Evolutionary conservation across 2,797 vertebrate genomes (phyloP).

Genomic region (Emydoidea blandingii): DNA sequence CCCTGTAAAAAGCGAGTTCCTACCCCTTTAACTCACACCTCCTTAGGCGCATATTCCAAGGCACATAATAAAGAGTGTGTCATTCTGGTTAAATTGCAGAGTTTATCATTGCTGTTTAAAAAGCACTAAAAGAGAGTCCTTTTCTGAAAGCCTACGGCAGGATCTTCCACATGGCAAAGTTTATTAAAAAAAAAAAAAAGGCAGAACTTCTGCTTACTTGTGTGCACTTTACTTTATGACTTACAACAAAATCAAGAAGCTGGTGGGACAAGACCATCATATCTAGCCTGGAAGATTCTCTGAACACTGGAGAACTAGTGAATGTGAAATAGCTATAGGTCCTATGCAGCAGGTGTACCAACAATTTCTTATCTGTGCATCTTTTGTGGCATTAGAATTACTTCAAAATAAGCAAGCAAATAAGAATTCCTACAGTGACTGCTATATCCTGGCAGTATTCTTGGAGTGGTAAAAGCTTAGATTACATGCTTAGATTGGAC

Average conservation of each 20-base stretch:
- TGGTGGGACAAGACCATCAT: neutral
- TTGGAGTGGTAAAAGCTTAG: neutral
- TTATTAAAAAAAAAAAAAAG: neutral
- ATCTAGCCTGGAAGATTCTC: neutral
- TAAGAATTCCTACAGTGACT: constrained; percentile 7
- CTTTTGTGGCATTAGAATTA: neutral
- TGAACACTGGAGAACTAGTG: neutral
- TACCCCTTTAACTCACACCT: constrained; percentile 3
- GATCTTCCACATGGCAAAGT: neutral
- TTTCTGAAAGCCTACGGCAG: neutral
- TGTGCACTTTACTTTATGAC: neutral
- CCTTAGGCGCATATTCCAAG: constrained; percentile 1
- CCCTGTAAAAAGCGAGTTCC: constrained; percentile 55
- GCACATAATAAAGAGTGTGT: neutral
- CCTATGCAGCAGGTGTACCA: neutral
- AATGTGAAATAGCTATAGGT: neutral
- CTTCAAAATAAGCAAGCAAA: constrained; percentile 14
- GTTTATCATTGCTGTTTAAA: neutral
- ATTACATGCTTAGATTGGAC: neutral
- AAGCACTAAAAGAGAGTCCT: neutral
- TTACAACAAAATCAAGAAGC: neutral
- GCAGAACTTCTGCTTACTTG: neutral
- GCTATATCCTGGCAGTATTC: neutral
- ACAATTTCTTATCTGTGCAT: neutral
- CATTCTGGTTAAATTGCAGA: neutral